Percentiles rank a stretch among this genome's conserved stretches.
phyloP scores from a whole-genome alignment of 2,888 invertebrate genomes.

The Xanthorhoe spadicearia region DNA sequence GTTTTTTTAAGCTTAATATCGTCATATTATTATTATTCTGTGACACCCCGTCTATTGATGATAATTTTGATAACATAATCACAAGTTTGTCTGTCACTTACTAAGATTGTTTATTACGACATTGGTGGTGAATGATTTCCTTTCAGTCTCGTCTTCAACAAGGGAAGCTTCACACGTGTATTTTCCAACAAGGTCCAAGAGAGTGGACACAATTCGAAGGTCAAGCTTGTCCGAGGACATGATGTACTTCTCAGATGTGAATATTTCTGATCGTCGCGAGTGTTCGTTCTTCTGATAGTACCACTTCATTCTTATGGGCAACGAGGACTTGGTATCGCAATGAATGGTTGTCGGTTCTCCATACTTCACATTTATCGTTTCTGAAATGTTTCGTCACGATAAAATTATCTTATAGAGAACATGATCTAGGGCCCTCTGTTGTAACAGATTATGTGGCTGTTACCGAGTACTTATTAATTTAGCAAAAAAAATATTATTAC shows the following conservation, averaged over 20 bases:
- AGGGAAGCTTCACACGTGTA: slow-evolving; percentile 37
- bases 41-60: too few species aligned
- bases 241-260: slow-evolving; percentile 14
- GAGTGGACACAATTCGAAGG: slow-evolving; percentile 23
- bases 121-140: slow-evolving; percentile 15
- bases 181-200: slow-evolving; percentile 29
- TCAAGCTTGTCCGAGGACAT: slow-evolving; percentile 18
- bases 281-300: slow-evolving; percentile 17
- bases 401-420: too few species aligned
- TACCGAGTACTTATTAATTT: too few species aligned
- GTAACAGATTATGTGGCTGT: too few species aligned
- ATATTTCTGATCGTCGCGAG: slow-evolving; percentile 9
- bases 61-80: too few species aligned
- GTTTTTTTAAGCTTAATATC: too few species aligned
- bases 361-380: slow-evolving; percentile 14
- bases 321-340: slow-evolving; percentile 9
- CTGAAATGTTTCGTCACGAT: slow-evolving; percentile 17
- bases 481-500: too few species aligned
- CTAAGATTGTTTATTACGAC: slow-evolving; percentile 32
- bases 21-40: too few species aligned
- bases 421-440: too few species aligned
- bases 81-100: slow-evolving; percentile 26
- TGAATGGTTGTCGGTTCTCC: not conserved
- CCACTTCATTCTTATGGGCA: slow-evolving; percentile 25
- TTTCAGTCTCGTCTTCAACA: slow-evolving; percentile 25